Percentiles rank a stretch among this genome's conserved stretches.
Evolutionary conservation across 2,797 vertebrate genomes (phyloP).

Genomic region (Anguilla anguilla): DNA sequence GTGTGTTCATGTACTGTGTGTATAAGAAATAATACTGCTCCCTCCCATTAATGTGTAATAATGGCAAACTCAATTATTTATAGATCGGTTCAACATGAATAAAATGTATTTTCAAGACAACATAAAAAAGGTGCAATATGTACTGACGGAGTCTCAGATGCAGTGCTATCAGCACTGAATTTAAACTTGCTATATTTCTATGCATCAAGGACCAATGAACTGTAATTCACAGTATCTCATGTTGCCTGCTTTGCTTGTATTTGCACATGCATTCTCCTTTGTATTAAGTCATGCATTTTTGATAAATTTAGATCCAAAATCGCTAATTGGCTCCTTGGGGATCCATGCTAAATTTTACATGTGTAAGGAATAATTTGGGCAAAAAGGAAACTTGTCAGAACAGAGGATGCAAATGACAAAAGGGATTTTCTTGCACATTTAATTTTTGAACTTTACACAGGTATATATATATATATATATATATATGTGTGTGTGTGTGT

Average conservation of each 20-base stretch:
- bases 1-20: background rate
- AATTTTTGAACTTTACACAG: background rate
- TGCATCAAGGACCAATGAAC: background rate
- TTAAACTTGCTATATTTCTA: conserved; percentile 16
- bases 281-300: conserved; percentile 21
- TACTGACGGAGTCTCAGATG: background rate
- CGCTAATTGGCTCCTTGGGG: conserved; percentile 23
- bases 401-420: background rate
- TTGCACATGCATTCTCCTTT: conserved; percentile 1
- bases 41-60: conserved; percentile 6
- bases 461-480: background rate
- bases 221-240: background rate
- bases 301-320: conserved; percentile 21
- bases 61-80: conserved; percentile 20
- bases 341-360: conserved; percentile 16
- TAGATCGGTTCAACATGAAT: background rate
- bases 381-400: conserved; percentile 21
- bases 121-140: background rate
- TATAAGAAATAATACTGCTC: conserved; percentile 1
- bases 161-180: background rate
- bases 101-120: conserved; percentile 23
- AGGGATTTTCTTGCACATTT: background rate
- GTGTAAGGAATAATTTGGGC: conserved; percentile 17
- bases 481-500: too few relatives aligned
- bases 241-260: conserved; percentile 1